Evolutionary conservation across 1,140 invertebrate genomes (phyloP).

Genomic region (Eulimnadia texana): DNA sequence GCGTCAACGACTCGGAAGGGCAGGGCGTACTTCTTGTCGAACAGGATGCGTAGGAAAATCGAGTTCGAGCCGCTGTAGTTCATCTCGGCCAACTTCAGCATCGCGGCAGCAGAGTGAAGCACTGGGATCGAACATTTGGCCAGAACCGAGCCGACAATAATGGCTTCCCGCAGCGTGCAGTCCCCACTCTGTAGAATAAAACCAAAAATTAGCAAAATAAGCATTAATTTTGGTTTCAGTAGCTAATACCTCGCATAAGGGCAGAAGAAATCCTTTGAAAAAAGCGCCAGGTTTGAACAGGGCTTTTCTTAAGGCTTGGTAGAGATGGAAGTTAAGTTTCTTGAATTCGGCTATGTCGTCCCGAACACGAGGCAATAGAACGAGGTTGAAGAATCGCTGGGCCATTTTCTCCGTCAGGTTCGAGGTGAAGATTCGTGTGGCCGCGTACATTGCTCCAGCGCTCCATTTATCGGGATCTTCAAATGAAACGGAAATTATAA

Average conservation of each 20-base stretch:
- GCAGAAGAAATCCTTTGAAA: conserved; percentile 91
- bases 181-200: conserved; percentile 51
- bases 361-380: conserved; percentile 77
- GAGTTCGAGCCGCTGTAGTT: conserved; percentile 94
- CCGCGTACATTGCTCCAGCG: conserved; percentile 91
- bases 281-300: conserved; percentile 96
- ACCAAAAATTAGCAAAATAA: neutral
- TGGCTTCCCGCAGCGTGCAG: conserved; percentile 87
- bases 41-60: conserved; percentile 83
- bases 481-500: conserved; percentile 14
- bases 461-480: conserved; percentile 61
- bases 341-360: conserved; percentile 95
- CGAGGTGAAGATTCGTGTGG: conserved; percentile 87
- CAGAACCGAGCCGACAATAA: conserved; percentile 84
- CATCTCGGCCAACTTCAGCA: conserved; percentile 94
- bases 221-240: neutral
- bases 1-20: conserved; percentile 91
- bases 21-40: conserved; percentile 96
- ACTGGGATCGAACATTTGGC: conserved; percentile 85
- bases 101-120: conserved; percentile 87
- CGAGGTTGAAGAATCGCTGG: conserved; percentile 88
- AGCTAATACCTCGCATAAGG: conserved; percentile 57
- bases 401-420: conserved; percentile 94
- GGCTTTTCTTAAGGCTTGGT: conserved; percentile 82
- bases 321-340: conserved; percentile 90